A percentile compares a stretch with the other conserved stretches of the same genome.
Conservation (phyloP, 2,113 vertebrate genomes). For the Mastomys coucha region DNA sequence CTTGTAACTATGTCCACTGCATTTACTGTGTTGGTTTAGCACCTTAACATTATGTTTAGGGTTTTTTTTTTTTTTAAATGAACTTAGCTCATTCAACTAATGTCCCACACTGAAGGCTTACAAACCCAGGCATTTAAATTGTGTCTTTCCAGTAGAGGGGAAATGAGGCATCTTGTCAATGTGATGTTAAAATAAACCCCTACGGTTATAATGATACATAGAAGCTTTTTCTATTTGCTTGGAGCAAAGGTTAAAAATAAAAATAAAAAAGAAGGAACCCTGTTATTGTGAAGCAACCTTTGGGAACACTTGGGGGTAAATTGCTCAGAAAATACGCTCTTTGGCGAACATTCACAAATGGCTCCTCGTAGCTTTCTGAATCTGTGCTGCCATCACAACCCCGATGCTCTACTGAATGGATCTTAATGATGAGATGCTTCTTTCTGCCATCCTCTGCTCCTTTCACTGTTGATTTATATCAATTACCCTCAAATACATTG, state of each 20-base stretch:
- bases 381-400: not conserved
- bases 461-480: constrained; percentile 41
- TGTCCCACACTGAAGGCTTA: not conserved
- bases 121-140: not conserved
- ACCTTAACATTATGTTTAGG: constrained; percentile 5
- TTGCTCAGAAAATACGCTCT: not conserved
- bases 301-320: not conserved
- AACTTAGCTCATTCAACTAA: not conserved
- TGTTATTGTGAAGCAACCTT: not conserved
- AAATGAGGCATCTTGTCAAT: constrained; percentile 16
- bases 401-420: not conserved
- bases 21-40: not conserved
- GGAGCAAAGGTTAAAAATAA: constrained; percentile 33
- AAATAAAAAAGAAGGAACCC: not conserved
- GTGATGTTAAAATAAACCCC: constrained; percentile 1
- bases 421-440: not conserved
- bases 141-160: not conserved
- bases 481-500: constrained; percentile 39
- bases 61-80: not conserved
- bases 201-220: not conserved
- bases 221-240: constrained; percentile 2
- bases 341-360: constrained; percentile 4
- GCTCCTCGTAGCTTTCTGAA: not conserved
- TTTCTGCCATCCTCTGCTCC: not conserved
- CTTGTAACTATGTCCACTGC: not conserved